Conservation (phyloP, 2,797 vertebrate genomes). For the Halcyon chelicuti region DNA sequence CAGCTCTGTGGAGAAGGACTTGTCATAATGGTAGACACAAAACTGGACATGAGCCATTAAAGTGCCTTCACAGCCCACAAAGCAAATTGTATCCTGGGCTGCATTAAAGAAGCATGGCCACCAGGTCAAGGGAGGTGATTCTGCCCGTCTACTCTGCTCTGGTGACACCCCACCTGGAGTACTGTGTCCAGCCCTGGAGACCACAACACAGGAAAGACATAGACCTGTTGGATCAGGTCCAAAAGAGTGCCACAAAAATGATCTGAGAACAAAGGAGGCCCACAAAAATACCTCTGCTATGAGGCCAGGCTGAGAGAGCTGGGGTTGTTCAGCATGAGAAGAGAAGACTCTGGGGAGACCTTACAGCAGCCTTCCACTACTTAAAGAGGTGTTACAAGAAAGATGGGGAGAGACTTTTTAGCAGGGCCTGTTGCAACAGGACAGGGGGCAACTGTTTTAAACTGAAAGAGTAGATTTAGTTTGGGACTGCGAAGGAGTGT, state of each 20-base stretch:
- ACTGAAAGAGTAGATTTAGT: fast-evolving
- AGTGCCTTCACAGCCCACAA: fast-evolving
- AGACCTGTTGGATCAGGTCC: not conserved
- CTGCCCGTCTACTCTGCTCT: not conserved
- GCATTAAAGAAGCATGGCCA: fast-evolving
- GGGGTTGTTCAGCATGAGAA: not conserved
- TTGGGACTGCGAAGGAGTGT: too few relatives aligned
- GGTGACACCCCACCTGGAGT: not conserved
- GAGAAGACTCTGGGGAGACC: not conserved
- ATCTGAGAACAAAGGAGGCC: not conserved
- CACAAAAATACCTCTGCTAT: not conserved
- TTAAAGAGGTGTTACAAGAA: not conserved
- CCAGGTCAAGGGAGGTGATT: fast-evolving
- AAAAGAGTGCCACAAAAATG: not conserved
- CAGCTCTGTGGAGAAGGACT: not conserved
- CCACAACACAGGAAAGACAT: fast-evolving
- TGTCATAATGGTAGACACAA: not conserved
- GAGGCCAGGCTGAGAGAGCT: not conserved
- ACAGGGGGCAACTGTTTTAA: fast-evolving
- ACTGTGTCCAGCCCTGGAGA: fast-evolving
- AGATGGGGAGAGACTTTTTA: not conserved
- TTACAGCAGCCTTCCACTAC: not conserved
- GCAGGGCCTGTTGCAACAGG: fast-evolving
- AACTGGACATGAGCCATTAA: not conserved
- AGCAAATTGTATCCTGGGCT: fast-evolving